These are phyloP conservation scores for Shinisaurus crocodilurus DNA, from an alignment of 2,113 vertebrate genomes.

Conservation along the genomic window DNA sequence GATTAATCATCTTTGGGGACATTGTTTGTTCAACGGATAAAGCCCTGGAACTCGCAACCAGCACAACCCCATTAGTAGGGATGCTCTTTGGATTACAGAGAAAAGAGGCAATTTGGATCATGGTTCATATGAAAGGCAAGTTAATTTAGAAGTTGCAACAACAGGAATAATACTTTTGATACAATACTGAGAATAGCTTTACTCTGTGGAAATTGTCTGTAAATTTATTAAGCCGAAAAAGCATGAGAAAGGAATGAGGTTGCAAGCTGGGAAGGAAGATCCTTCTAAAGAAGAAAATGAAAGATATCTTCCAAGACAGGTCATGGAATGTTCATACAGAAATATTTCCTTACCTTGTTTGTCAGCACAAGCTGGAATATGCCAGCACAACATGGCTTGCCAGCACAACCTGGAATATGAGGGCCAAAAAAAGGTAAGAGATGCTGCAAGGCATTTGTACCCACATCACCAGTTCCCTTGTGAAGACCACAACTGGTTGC, in stretches of 20 bases:
- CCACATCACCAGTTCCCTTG: not conserved
- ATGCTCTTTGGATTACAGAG: not conserved
- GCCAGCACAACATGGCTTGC: not conserved
- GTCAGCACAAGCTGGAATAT: not conserved
- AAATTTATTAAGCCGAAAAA: not conserved
- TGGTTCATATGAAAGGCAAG: not conserved
- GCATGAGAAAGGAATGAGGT: not conserved
- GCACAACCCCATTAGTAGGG: not conserved
- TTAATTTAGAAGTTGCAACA: not conserved
- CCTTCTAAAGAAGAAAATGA: not conserved
- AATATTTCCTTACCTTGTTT: not conserved
- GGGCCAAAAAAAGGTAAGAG: not conserved
- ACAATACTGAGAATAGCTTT: not conserved
- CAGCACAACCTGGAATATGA: not conserved
- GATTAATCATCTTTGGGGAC: not conserved
- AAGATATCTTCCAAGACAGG: not conserved
- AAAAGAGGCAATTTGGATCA: not conserved
- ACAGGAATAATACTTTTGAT: not conserved
- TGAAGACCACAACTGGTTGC: not conserved
- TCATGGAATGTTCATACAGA: not conserved
- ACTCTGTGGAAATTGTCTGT: not conserved
- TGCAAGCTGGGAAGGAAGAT: not conserved
- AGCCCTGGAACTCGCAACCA: not conserved
- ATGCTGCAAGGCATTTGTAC: not conserved
- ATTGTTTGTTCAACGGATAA: not conserved